phyloP scores from a whole-genome alignment of 2,113 vertebrate species.

The Speoplatyrhinus poulsoni region DNA sequence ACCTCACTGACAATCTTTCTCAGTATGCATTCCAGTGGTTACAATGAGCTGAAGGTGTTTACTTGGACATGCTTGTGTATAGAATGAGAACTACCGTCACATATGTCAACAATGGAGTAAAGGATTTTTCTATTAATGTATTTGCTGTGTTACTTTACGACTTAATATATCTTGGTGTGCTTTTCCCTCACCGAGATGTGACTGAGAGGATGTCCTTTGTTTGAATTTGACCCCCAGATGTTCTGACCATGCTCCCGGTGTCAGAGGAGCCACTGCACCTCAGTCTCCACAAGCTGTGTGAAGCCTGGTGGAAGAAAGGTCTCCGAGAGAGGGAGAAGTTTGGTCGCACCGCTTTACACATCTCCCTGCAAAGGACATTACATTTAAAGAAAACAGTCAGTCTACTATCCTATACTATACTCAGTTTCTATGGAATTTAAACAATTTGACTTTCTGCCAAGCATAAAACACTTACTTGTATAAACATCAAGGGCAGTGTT shows the following conservation, averaged over 20 bases:
- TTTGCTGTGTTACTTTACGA: too few species aligned
- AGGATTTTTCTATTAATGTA: too few species aligned
- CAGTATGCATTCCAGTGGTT: too few species aligned
- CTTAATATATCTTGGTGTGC: background rate
- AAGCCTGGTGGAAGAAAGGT: slow-evolving; percentile 89
- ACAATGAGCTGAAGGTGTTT: too few species aligned
- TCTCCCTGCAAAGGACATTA: slow-evolving; percentile 83
- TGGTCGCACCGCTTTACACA: slow-evolving; percentile 81
- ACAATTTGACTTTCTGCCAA: too few species aligned
- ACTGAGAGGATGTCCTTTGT: background rate
- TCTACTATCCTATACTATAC: background rate
- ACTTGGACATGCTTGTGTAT: too few species aligned
- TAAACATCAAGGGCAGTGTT: too few species aligned
- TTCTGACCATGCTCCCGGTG: slow-evolving; percentile 76
- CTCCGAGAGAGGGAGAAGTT: slow-evolving; percentile 85
- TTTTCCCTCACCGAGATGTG: background rate
- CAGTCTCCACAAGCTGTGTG: slow-evolving; percentile 78
- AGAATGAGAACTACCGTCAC: too few species aligned
- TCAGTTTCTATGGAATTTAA: background rate
- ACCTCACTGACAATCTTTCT: too few species aligned
- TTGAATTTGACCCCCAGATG: slow-evolving; percentile 65
- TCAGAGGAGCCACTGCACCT: slow-evolving; percentile 72
- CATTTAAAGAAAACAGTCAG: slow-evolving; percentile 78
- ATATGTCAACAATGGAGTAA: too few species aligned
- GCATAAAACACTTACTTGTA: too few species aligned